Evolutionary conservation across 2,797 vertebrate genomes (phyloP).

Genomic region (Cossypha heuglini): DNA sequence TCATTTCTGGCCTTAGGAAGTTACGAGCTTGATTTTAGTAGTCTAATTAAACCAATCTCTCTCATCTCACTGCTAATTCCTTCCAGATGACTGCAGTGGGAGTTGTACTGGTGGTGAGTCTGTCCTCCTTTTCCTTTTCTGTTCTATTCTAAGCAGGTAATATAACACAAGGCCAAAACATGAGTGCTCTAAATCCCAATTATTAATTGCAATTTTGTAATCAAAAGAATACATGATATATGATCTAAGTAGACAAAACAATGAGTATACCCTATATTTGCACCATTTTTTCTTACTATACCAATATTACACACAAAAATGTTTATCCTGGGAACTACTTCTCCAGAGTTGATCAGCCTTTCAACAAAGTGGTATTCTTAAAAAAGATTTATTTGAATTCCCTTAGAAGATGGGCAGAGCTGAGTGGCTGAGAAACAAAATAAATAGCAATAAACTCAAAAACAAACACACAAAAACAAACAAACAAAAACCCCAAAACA

Average conservation of each 20-base stretch:
- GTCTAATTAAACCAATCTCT: conserved; percentile 25
- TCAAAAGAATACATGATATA: not conserved
- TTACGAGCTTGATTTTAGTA: not conserved
- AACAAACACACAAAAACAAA: not conserved
- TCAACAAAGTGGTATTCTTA: not conserved
- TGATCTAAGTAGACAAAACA: not conserved
- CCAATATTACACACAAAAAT: not conserved
- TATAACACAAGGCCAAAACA: not conserved
- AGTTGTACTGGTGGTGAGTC: not conserved
- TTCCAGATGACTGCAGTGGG: conserved; percentile 11
- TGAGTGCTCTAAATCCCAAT: not conserved
- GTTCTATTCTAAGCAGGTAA: conserved; percentile 22
- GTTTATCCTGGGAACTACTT: not conserved
- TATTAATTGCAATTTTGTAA: not conserved
- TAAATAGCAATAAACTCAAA: not conserved
- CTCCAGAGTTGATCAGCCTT: not conserved
- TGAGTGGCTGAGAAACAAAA: not conserved
- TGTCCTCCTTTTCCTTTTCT: conserved; percentile 5
- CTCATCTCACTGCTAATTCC: conserved; percentile 15
- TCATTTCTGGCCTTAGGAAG: not conserved
- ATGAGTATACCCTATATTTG: not conserved
- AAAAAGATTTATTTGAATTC: not conserved
- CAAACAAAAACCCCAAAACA: not conserved
- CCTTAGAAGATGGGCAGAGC: not conserved
- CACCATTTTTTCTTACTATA: not conserved